Evolutionary conservation across 2,797 vertebrate genomes (phyloP), one percentile per base, ranked within the genome.

Genomic region (Peromyscus melanophrys): DNA sequence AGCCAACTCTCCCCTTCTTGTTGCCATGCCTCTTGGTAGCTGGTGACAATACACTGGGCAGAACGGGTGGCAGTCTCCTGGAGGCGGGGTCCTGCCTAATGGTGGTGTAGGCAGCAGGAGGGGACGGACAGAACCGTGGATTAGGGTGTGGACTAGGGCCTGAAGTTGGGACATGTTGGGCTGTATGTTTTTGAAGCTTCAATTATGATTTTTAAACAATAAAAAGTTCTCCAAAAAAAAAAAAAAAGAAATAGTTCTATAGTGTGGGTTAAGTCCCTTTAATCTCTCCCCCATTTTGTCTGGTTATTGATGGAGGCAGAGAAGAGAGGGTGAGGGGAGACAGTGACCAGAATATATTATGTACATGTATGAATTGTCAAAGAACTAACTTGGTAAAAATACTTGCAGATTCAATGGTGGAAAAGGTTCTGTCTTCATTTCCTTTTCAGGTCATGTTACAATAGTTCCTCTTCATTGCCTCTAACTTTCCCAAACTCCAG

Each of bases 201-300:
- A 98, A 92, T 98, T 98, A 98, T 95, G 98, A 98, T 98, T 99
- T 99, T 98, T 99, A 98, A 99, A 98, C 97, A 99, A 98, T 99
- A 99, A 99, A 98, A 98, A 98, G 92, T 97, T 98, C 98, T 97
- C 89, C 96, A 97, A 90, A 97, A n/a, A n/a, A n/a, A n/a, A n/a
- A n/a, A n/a, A n/a, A n/a, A n/a, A 87, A 27, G 23, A 6, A 84
- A 46, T 27, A 21, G 59, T 65, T 84, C 27, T 63, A 17, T 84
- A 31, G 8, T 34, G 17, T 34, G n/a, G 9, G 34, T 40, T 37
- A n/a, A 57, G 52, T 23, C 34, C 8, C 34, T 12, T 71, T 27
- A 29, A 27, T 83, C 12, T 37, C 80, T 82, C 55, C n/a, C 34
- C 57, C 23, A 82, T 27, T 40, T 71, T 71, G 14, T 40, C 14